A percentile compares a stretch with the other conserved stretches of the same genome.
Conservation (phyloP, 2,888 invertebrate genomes). For the Agrochola macilenta region DNA sequence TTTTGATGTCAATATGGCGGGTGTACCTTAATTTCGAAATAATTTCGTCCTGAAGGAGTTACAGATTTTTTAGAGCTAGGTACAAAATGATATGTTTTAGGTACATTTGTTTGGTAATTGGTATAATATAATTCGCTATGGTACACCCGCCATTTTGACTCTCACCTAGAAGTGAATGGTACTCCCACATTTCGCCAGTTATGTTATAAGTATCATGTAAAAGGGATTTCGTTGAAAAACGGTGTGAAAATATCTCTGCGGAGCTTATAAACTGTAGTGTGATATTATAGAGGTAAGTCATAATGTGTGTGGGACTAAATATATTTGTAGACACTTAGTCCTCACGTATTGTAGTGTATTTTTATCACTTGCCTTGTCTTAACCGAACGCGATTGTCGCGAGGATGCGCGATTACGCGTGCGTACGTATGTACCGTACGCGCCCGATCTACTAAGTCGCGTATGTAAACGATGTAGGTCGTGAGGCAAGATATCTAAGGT, state of each 20-base stretch:
- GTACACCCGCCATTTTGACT: too few relatives aligned
- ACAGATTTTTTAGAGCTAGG: too few relatives aligned
- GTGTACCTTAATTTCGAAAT: too few relatives aligned
- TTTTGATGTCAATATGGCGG: too few relatives aligned
- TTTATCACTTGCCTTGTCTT: conserved; percentile 9
- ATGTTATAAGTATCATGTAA: neutral
- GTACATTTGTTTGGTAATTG: too few relatives aligned
- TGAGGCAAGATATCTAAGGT: too few relatives aligned
- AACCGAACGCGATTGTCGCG: neutral
- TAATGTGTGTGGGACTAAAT: conserved; percentile 16
- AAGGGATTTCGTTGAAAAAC: neutral
- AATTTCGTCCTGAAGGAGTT: too few relatives aligned
- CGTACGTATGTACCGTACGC: too few relatives aligned
- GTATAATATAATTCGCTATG: too few relatives aligned
- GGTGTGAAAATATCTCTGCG: conserved; percentile 23
- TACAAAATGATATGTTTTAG: too few relatives aligned
- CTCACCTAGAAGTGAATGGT: neutral
- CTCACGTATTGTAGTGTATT: conserved; percentile 2
- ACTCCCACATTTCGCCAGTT: neutral
- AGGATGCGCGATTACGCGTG: neutral
- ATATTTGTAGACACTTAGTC: conserved; percentile 45
- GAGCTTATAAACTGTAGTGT: conserved; percentile 44
- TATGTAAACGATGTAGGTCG: too few relatives aligned
- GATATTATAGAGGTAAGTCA: conserved; percentile 36
- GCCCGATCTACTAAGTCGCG: neutral